Conservation (phyloP, 1,140 invertebrate genomes). For the Lasioglossum baleicum region DNA sequence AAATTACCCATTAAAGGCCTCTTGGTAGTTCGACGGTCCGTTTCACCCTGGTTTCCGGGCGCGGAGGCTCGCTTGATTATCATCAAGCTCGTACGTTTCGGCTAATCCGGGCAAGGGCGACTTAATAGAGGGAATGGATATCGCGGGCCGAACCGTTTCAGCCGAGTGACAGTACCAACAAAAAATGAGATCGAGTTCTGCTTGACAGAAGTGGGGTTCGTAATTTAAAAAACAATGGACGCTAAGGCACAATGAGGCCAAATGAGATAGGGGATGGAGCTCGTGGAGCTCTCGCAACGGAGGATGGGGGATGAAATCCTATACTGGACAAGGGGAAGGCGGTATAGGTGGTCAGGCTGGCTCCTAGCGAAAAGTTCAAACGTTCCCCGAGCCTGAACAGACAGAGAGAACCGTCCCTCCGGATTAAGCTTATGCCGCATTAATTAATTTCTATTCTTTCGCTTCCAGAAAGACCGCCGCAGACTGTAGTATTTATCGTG, state of each 20-base stretch:
- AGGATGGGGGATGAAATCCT: slow-evolving; percentile 75
- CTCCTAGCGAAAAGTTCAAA: slow-evolving; percentile 73
- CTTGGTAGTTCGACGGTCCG: slow-evolving; percentile 44
- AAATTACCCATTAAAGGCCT: slow-evolving; percentile 42
- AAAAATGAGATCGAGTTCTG: slow-evolving; percentile 76
- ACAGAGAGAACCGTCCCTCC: slow-evolving; percentile 7
- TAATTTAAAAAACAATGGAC: slow-evolving; percentile 80
- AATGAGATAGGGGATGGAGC: slow-evolving; percentile 78
- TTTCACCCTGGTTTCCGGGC: slow-evolving; percentile 4
- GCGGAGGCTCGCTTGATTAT: slow-evolving; percentile 47
- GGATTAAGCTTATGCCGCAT: slow-evolving; percentile 40
- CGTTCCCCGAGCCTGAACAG: slow-evolving; percentile 67
- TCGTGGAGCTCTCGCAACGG: slow-evolving; percentile 52
- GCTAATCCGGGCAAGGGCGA: slow-evolving; percentile 54
- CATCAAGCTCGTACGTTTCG: slow-evolving; percentile 46
- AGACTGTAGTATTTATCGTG: slow-evolving; percentile 2
- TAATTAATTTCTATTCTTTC: slow-evolving; percentile 48
- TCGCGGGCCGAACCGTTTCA: slow-evolving; percentile 70
- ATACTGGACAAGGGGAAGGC: slow-evolving; percentile 73
- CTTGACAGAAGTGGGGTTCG: slow-evolving; percentile 75
- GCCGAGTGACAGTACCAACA: slow-evolving; percentile 73
- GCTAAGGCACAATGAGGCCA: slow-evolving; percentile 78
- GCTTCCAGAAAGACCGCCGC: neutral
- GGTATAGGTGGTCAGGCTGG: slow-evolving; percentile 66
- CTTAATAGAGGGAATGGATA: slow-evolving; percentile 38